Conservation (phyloP, 2,888 invertebrate genomes). For the Chrysolina oricalcia region DNA sequence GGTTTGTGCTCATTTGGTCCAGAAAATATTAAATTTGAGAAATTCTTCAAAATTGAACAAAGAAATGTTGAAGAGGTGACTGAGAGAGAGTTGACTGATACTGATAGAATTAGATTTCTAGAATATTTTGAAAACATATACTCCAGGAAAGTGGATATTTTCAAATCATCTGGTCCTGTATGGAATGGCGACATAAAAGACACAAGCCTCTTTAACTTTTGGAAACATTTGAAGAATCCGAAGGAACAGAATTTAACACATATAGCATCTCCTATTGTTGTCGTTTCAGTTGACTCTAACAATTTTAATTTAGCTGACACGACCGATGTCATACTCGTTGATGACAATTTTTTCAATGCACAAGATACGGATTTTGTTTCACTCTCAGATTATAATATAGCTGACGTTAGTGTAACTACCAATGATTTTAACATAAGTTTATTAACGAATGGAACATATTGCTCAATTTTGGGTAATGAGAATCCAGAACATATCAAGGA, state of each 20-base stretch:
- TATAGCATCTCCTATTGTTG: constrained; percentile 1
- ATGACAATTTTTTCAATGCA: constrained; percentile 2
- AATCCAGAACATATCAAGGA: constrained; percentile 7
- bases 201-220: not conserved
- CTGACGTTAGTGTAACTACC: constrained; percentile 2
- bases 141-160: not conserved
- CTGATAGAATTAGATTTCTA: not conserved
- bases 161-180: constrained; percentile 3
- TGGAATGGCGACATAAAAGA: constrained; percentile 14
- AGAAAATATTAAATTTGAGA: no score
- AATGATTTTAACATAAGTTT: constrained; percentile 2
- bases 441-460: constrained; percentile 1
- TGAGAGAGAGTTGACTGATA: constrained; percentile 9
- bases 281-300: constrained; percentile 10
- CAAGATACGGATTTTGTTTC: constrained; percentile 6
- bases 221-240: not conserved
- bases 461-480: not conserved
- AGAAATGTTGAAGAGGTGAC: not conserved
- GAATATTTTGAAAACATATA: not conserved
- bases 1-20: no score
- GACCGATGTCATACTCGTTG: constrained; percentile 3
- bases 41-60: constrained; percentile 10
- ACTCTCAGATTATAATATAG: constrained; percentile 1
- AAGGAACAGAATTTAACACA: not conserved
- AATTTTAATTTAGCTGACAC: constrained; percentile 8